phyloP scores from a whole-genome alignment of 2,888 invertebrate genomes.

The Pogonocherus hispidulus region DNA sequence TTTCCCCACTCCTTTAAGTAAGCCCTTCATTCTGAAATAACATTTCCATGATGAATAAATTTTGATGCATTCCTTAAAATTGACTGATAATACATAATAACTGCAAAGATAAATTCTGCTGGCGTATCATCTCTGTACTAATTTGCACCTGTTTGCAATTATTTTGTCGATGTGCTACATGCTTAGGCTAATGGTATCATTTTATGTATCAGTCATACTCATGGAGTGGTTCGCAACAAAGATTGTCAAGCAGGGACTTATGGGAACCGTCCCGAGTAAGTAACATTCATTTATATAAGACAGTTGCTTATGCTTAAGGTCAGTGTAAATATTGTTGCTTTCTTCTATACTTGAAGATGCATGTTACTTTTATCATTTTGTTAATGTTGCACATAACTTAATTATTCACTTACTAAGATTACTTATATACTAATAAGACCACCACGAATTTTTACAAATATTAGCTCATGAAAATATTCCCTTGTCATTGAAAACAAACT shows the following conservation, averaged over 20 bases:
- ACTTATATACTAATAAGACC: no score
- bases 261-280: conserved; percentile 73
- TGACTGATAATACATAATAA: no score
- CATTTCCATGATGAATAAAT: no score
- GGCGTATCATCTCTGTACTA: background rate
- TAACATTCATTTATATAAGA: conserved; percentile 48
- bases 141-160: conserved; percentile 7
- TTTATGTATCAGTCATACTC: conserved; percentile 78
- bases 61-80: no score
- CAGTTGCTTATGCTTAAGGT: conserved; percentile 15
- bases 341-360: background rate
- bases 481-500: no score
- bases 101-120: background rate
- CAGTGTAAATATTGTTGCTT: conserved; percentile 8
- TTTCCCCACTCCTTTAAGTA: no score
- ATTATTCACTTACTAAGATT: no score
- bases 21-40: no score
- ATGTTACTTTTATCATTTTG: background rate
- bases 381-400: background rate
- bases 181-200: conserved; percentile 50
- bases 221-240: conserved; percentile 86
- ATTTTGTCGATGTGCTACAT: conserved; percentile 22
- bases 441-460: background rate
- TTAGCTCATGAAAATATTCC: no score
- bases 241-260: conserved; percentile 77